Base-by-base conservation (phyloP, 1,140 invertebrate genomes). In the Sycophila sp. region DNA sequence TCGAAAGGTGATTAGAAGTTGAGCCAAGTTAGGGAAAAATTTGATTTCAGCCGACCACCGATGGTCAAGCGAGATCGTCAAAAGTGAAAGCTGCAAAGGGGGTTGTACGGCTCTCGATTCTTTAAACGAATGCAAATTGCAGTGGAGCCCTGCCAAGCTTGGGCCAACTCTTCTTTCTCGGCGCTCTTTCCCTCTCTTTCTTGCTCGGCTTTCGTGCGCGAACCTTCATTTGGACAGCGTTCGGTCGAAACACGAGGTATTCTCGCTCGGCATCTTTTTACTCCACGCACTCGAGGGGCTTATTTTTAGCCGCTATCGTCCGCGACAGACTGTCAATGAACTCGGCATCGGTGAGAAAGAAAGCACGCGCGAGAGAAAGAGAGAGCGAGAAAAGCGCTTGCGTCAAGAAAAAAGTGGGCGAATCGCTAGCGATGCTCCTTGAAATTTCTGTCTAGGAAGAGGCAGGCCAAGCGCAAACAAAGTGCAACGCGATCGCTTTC, bases 311-410 rank as follows among this genome's bases (percentile, higher is more conserved):
- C 15, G 45, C 66, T 69, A 69, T 69, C 66, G 69, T 64, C 51
- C 51, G 38, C 69, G 55, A 65, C 69, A 71, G 69, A 71, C 69
- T 71, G 69, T 66, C 69, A 71, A 71, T 71, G 69, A 71, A 71
- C 69, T 71, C 69, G 51, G 53, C 53, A 17, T n/a, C 55, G 55
- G 17, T 32, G 17, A 58, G 38, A 66, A n/a, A 42, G 36, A 53
- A 28, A 65, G 47, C 4, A n/a, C 11, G 47, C 47, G 47, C n/a
- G 17, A 4, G 24, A 49, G 24, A 38, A 51, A 36, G 47, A 24
- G 40, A n/a, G 26, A n/a, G 60, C n/a, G n/a, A n/a, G n/a, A n/a
- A n/a, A n/a, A n/a, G n/a, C n/a, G n/a, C n/a, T n/a, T n/a, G n/a
- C n/a, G n/a, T n/a, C n/a, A n/a, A n/a, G 47, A 36, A 22, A 22